These are phyloP conservation scores for Paelopatides confundens DNA, from an alignment of 53 echinoderm and acorn worm species.

Conservation along the genomic window DNA sequence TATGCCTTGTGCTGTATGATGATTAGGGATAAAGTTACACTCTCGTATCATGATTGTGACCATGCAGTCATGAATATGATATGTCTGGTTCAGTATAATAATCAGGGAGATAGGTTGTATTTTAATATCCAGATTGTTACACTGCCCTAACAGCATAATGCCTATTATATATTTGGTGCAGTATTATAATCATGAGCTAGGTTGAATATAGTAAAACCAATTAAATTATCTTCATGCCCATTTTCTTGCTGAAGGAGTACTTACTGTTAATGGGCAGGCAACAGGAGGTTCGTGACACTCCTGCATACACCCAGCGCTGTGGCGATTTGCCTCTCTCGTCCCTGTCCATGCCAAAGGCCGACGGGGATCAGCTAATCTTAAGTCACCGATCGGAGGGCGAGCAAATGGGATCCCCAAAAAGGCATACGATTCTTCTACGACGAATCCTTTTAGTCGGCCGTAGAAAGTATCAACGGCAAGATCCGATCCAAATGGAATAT, in stretches of 20 bases:
- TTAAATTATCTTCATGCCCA: too few relatives aligned
- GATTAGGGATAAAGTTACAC: too few relatives aligned
- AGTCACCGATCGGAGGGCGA: slow-evolving; percentile 28
- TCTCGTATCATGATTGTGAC: too few relatives aligned
- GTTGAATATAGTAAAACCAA: not conserved
- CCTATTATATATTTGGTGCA: too few relatives aligned
- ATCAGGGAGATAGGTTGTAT: too few relatives aligned
- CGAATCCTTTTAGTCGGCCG: slow-evolving; percentile 17
- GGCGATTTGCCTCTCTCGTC: not conserved
- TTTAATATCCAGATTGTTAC: too few relatives aligned
- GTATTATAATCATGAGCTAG: not conserved
- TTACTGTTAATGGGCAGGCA: slow-evolving; percentile 13
- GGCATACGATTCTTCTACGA: slow-evolving; percentile 21
- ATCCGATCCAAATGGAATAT: slow-evolving; percentile 23
- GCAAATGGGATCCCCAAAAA: slow-evolving; percentile 58
- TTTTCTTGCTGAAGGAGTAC: too few relatives aligned
- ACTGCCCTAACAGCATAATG: too few relatives aligned
- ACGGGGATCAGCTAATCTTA: slow-evolving; percentile 20
- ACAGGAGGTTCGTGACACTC: slow-evolving; percentile 48
- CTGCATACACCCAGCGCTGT: slow-evolving; percentile 47
- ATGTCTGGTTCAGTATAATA: too few relatives aligned
- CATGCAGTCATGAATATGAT: too few relatives aligned
- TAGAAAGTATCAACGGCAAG: slow-evolving; percentile 32
- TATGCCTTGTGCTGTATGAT: too few relatives aligned
- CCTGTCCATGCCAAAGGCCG: slow-evolving; percentile 27